Evolutionary conservation across 2,888 invertebrate species (phyloP).

Genomic region (Esperia sulphurella): DNA sequence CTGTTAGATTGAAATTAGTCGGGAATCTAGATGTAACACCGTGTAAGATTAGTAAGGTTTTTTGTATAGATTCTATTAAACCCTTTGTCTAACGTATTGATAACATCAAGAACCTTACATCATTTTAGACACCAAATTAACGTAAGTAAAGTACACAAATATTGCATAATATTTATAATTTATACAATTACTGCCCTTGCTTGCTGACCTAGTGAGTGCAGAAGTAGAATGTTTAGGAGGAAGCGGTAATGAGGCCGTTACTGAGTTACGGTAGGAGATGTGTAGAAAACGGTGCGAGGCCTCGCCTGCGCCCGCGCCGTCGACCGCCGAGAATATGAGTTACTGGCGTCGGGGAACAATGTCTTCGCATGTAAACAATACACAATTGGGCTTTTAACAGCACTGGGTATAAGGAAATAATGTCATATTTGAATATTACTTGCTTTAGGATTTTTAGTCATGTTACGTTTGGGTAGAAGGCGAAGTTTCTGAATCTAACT

Average conservation of each 20-base stretch:
- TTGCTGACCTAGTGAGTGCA: conserved; percentile 11
- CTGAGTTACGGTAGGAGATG: conserved; percentile 30
- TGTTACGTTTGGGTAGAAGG: too few relatives aligned
- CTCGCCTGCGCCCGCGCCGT: conserved; percentile 13
- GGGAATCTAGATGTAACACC: too few relatives aligned
- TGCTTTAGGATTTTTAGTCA: too few relatives aligned
- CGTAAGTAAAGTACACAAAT: not conserved
- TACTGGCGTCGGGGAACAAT: conserved; percentile 7
- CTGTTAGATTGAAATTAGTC: too few relatives aligned
- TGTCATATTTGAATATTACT: too few relatives aligned
- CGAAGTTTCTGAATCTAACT: too few relatives aligned
- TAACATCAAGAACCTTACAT: not conserved
- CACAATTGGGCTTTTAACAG: conserved; percentile 4
- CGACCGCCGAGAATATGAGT: conserved; percentile 2
- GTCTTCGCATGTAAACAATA: conserved; percentile 1
- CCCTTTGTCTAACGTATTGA: not conserved
- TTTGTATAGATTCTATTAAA: too few relatives aligned
- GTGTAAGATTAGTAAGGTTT: too few relatives aligned
- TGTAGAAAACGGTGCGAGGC: conserved; percentile 52
- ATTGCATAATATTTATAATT: conserved; percentile 4
- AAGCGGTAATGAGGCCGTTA: conserved; percentile 47
- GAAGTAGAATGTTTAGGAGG: conserved; percentile 28
- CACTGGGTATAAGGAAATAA: not conserved
- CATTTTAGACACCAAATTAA: not conserved
- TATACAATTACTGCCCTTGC: conserved; percentile 8